Base-by-base conservation (phyloP, 2,113 vertebrate species). In the Embiotoca jacksoni region DNA sequence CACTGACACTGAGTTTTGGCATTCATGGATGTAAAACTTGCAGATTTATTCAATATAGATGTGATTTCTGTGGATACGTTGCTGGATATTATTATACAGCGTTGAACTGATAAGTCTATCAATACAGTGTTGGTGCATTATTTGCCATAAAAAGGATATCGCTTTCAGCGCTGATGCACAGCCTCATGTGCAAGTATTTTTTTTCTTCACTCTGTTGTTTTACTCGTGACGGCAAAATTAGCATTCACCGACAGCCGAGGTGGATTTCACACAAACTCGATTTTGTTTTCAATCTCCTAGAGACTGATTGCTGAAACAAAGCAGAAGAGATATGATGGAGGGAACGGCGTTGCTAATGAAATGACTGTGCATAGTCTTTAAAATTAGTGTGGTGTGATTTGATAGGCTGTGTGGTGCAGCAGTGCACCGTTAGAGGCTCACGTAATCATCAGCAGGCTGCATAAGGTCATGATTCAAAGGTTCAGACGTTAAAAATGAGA, bases 211-310 rank as follows among this genome's bases (percentile, higher is more conserved):
- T 66, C 35, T 11, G 46, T 65, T 62, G 31, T 72, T 63, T 41
- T n/a, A 11, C 49, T 56, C 37, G 47, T 64, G 55, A 55, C 46
- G 73, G 69, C 32, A 10, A 8, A 74, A 89, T 82, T 77, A 59
- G 37, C 72, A 85, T 68, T 64, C 3, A 57, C 62, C 5, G 16
- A 47, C 37, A 4, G 35, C 68, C 64, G 37, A 73, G 57, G 35
- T 75, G 23, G 56, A 85, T 84, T 62, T 78, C 33, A 8, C 74
- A 32, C 75, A 89, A 89, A 73, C 73, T 72, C 63, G 78, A 87
- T 90, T 87, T 82, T 52, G 36, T 84, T 77, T 86, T 80, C 72
- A 89, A 77, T 86, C 77, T 81, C 36, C 36, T 72, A 60, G 39
- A 67, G 47, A 61, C 55, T 83, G 78, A 88, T 80, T 85, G 72